Base-by-base conservation (phyloP, 2,888 invertebrate species). In the Drosophila nigricruria region DNA sequence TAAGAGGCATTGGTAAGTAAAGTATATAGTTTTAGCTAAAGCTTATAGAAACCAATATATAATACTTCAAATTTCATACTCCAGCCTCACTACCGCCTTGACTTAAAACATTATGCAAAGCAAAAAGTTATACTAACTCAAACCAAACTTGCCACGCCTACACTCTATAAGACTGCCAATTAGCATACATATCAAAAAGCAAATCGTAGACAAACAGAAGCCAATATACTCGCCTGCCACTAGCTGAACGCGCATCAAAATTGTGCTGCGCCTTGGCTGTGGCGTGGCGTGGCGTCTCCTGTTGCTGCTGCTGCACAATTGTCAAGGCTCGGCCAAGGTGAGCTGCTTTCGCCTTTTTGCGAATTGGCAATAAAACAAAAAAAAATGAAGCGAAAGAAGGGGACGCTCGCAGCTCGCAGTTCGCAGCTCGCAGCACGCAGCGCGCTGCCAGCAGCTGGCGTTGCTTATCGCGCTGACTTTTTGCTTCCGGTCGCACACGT, bases 391-490 rank as follows among this genome's bases (percentile, higher is more conserved):
- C 9, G 5, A 3, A 47, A 47, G 47, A 25, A 49, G 18, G 30
- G 64, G 71, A 61, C 70, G 73, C 67, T 68, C 66, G 73, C 32
- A 36, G n/a, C 64, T 69, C 67, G 74, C 30, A 38, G 18, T 45
- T 68, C 66, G 71, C 34, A 25, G 18, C 45, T 68, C 65, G 74
- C 34, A 34, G 16, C 45, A 18, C 12, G 47, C 30, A 32, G 49
- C 32, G 10, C 38, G 36, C 56, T 49, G 67, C 45, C 45, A 47
- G 72, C 60, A 53, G 66, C 82, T 60, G 66, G 54, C 69, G 42
- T 50, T 75, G 81, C 89, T 86, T 86, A 86, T 89, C 85, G 77
- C 85, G 71, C 82, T 84, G 88, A 86, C 89, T 89, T 89, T 74
- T 70, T 79, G 82, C 79, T 79, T 86, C 85, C 85, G 85, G 85